Base-by-base conservation (phyloP, 2,888 invertebrate species). In the Nemapogon koenigi region DNA sequence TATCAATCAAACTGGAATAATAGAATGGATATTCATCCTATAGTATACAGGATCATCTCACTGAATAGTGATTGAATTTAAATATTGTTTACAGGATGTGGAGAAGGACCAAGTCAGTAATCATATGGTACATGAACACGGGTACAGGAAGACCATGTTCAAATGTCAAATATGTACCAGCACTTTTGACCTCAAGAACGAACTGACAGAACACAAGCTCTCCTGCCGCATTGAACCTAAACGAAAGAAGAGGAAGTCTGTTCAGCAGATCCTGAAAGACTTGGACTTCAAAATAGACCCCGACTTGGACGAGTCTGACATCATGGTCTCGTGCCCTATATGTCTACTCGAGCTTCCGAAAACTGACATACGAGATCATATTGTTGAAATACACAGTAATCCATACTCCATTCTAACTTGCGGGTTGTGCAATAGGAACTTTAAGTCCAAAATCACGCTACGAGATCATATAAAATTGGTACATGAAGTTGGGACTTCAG, bases 381-480 rank as follows among this genome's bases (percentile, higher is more conserved):
- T 59, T 16, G 3, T 52, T 2, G 45, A 44, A 1, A 53, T 51
- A 7, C 59, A 58, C 19, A 42, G 49, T 1, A 50, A 49, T 7
- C 49, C 53, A n/a, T n/a, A 19, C n/a, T 33, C 33, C 3, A 19
- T 33, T 4, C 4, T 19, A 11, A 33, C 16, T 11, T 60, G 59
- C 32, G 50, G 45, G 0, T 31, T 49, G 1, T 60, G 60, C 27
- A 46, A 52, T 1, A 43, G 52, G 17, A 49, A 44, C 3, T 59
- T 61, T 18, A 61, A 59, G 26, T 54, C 55, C 0, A 49, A 51
- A 11, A 26, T 59, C 25, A 60, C 60, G 0, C 17, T 61, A 4
- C 41, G 54, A 1, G 59, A 59, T 16, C 60, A 61, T 22, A 49
- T 60, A 0, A 52, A 53, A 33, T 17, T 59, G 40, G 61, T 61